Percentiles rank a stretch among this genome's conserved stretches.
These are phyloP conservation scores for Acanthopagrus latus DNA, from an alignment of 2,797 vertebrate genomes.

Conservation along the genomic window DNA sequence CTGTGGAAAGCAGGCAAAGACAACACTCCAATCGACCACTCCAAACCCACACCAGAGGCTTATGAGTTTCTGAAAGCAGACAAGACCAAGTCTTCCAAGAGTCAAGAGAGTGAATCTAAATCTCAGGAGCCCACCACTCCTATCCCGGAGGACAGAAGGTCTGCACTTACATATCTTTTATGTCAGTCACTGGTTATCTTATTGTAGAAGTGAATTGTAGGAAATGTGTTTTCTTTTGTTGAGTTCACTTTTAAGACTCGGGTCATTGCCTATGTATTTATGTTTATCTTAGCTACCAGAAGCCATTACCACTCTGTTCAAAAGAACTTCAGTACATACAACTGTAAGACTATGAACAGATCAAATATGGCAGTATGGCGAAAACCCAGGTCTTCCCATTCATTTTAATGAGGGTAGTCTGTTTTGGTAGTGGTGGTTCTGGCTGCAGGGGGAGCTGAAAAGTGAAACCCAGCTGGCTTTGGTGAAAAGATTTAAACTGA, in stretches of 20 bases:
- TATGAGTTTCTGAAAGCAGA: conserved; percentile 81
- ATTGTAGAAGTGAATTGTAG: background rate
- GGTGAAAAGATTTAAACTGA: too few species aligned
- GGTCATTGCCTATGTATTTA: background rate
- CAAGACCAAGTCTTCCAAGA: conserved; percentile 23
- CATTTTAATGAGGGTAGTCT: too few species aligned
- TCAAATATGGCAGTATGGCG: too few species aligned
- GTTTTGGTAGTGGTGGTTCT: too few species aligned
- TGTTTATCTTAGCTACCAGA: background rate
- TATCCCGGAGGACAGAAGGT: conserved; percentile 68
- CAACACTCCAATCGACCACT: conserved; percentile 90
- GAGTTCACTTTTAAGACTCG: background rate
- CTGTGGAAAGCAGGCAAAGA: conserved; percentile 97
- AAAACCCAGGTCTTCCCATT: too few species aligned
- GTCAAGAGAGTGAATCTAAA: conserved; percentile 17
- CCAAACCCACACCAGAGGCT: conserved; percentile 89
- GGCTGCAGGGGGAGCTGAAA: too few species aligned
- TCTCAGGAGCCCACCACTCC: conserved; percentile 30
- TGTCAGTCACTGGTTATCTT: background rate
- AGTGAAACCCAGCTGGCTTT: too few species aligned
- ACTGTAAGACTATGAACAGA: background rate
- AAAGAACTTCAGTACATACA: background rate
- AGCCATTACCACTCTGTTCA: background rate
- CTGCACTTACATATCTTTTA: background rate
- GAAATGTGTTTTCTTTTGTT: background rate